phyloP scores from a whole-genome alignment of 2,888 invertebrate genomes.

The Auanema sp. region DNA sequence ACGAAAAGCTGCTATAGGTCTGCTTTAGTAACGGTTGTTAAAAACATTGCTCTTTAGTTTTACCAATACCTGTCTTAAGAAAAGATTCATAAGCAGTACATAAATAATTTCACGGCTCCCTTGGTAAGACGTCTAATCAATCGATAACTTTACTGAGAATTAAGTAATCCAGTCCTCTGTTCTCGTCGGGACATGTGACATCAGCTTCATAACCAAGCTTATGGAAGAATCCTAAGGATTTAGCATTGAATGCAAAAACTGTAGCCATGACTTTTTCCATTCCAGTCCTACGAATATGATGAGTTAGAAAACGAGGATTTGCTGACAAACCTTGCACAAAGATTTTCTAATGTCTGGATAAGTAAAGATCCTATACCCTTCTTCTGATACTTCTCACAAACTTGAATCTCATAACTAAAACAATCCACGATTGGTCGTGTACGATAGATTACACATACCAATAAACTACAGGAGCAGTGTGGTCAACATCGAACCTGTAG shows the following conservation, averaged over 20 bases:
- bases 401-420: conserved; percentile 83
- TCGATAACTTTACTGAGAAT: conserved; percentile 36
- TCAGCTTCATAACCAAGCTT: conserved; percentile 51
- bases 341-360: conserved; percentile 77
- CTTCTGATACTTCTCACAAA: conserved; percentile 75
- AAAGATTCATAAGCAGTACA: no score
- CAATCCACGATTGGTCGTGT: not conserved
- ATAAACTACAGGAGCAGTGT: conserved; percentile 76
- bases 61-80: no score
- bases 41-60: no score
- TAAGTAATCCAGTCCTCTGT: conserved; percentile 39
- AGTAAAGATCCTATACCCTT: conserved; percentile 83
- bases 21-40: no score
- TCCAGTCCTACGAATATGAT: conserved; percentile 26
- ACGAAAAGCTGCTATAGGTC: no score
- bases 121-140: not conserved
- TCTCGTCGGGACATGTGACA: conserved; percentile 35
- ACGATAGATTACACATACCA: conserved; percentile 70
- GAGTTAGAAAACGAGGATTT: conserved; percentile 7
- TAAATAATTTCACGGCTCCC: no score
- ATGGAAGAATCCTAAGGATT: conserved; percentile 56
- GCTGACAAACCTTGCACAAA: conserved; percentile 69
- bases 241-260: conserved; percentile 52
- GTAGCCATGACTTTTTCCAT: conserved; percentile 60
- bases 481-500: conserved; percentile 82